phyloP scores from a whole-genome alignment of 2,113 vertebrate species.

The Pachycephala philippinensis region DNA sequence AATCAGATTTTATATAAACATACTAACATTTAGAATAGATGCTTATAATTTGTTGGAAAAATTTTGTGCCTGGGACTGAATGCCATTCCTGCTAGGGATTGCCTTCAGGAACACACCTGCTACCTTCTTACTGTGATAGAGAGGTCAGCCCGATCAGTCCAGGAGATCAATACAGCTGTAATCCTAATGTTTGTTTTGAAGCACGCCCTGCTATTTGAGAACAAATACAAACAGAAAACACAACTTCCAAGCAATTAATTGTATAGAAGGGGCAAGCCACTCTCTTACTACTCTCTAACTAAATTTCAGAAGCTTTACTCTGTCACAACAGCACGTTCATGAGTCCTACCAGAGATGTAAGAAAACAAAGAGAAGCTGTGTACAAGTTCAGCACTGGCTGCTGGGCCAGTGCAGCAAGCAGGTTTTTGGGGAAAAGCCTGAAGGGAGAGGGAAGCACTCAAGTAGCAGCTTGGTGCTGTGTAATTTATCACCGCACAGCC shows the following conservation, averaged over 20 bases:
- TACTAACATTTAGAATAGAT: neutral
- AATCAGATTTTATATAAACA: neutral
- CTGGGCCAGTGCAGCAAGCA: neutral
- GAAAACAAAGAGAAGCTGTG: neutral
- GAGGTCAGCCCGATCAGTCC: neutral
- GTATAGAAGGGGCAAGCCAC: neutral
- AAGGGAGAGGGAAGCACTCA: neutral
- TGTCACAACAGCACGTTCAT: neutral
- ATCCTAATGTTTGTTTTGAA: neutral
- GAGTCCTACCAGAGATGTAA: neutral
- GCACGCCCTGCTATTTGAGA: neutral
- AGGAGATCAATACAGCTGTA: neutral
- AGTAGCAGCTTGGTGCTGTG: neutral
- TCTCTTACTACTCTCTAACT: neutral
- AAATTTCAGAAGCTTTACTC: neutral
- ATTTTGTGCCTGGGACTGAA: neutral
- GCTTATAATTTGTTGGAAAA: neutral
- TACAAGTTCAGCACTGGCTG: slow-evolving; percentile 4
- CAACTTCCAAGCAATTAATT: neutral
- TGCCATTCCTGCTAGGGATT: neutral
- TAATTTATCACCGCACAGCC: slow-evolving; percentile 37
- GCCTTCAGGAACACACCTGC: neutral
- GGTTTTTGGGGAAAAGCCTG: neutral
- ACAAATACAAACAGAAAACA: neutral
- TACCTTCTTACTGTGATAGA: neutral